Base-by-base conservation (phyloP, 2,113 vertebrate genomes). In the Athene noctua region DNA sequence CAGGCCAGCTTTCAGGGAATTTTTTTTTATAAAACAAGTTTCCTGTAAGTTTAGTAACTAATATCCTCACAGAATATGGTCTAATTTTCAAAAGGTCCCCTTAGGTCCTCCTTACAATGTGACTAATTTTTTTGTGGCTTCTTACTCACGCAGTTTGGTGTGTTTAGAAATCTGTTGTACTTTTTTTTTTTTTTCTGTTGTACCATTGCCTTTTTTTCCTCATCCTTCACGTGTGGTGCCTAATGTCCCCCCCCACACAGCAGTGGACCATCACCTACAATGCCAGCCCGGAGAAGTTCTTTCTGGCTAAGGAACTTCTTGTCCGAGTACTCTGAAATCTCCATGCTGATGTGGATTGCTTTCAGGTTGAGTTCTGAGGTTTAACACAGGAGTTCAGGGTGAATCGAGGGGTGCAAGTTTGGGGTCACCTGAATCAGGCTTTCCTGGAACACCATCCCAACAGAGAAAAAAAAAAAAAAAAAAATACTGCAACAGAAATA, bases 191-290 rank as follows among this genome's bases (percentile, higher is more conserved):
- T 58, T 44, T 49, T 5, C 16, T 26, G 44, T 32, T 44, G 21
- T 26, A 42, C 9, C 57, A 27, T n/a, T 3, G 0, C 2, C 2
- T 11, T 49, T 40, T 38, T 14, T 6, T 6, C 12, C 8, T 14
- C 47, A 26, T 17, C 46, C 44, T 57, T 44, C 36, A 32, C 46
- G 36, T 4, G 5, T 4, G 14, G 6, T 7, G 9, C 20, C 4
- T 21, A 27, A 29, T 2, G 18, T 67, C n/a, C 46, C 30, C 18
- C 10, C 34, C 10, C 13, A 25, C 2, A 9, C 3, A 29, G 30
- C 42, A 30, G 15, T 12, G 42, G 10, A 15, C 26, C 40, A 49
- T 32, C 26, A 27, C 21, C 36, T 81, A 10, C 46, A 47, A 15
- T 6, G 23, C 36, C 15, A 23, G 40, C 15, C 22, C 34, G 10